Base-by-base conservation (phyloP, 2,113 vertebrate genomes). In the Rutilus rutilus region DNA sequence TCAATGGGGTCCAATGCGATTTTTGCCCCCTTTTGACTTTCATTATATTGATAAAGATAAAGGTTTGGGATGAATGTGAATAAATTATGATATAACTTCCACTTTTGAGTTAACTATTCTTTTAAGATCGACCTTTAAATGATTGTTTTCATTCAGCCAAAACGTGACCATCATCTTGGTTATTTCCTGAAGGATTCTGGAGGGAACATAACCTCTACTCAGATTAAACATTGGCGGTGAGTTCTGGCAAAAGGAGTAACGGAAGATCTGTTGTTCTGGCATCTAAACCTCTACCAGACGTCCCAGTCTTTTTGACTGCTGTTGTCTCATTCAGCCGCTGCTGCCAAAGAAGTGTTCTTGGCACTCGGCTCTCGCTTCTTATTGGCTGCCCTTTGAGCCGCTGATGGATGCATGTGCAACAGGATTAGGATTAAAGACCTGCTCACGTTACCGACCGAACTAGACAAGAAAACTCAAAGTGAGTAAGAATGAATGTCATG, bases 381-480 rank as follows among this genome's bases (percentile, higher is more conserved):
- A 78, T 87, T 89, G 89, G 84, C 87, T 83, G 36, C 80, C 52
- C 76, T 84, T 83, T 78, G 87, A 87, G 82, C 47, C 90, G 91
- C 62, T 87, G 88, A 85, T 86, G 89, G 84, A 71, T 71, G 86
- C 91, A 92, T 87, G 78, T 93, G 92, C 84, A 80, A 83, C 85
- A 54, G 89, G 91, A 94, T 94, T 92, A 93, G 88, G 89, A 92
- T 90, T 92, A 91, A 90, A 90, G 78, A 84, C 78, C 79, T 0
- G 45, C 89, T 92, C 90, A 92, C 71, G 60, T 92, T 91, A 90
- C 85, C 23, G 14, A 74, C 21, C 54, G 54, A 54, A 87, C 74
- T 75, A 81, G 23, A 83, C 42, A 85, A 83, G 86, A 69, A 77
- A 79, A 42, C 69, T 33, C 10, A 78, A 47, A 36, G 67, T 12